Evolutionary conservation across 2,888 invertebrate genomes (phyloP).

Genomic region (Deroplatys truncata): DNA sequence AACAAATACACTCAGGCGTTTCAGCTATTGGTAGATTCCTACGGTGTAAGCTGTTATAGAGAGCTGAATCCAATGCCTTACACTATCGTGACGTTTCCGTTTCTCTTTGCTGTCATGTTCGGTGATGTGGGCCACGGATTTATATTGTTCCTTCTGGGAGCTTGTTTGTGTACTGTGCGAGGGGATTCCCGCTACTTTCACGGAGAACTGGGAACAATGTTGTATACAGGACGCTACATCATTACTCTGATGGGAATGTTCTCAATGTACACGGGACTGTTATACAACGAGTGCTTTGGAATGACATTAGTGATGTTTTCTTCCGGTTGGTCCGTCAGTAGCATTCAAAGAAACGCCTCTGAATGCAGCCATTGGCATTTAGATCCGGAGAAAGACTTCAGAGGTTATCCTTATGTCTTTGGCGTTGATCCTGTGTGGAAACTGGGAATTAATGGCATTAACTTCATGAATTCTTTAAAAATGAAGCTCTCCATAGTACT

Average conservation of each 20-base stretch:
- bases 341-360: neutral
- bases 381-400: slow-evolving; percentile 30
- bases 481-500: slow-evolving; percentile 71
- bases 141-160: slow-evolving; percentile 48
- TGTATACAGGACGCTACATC: slow-evolving; percentile 55
- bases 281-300: slow-evolving; percentile 56
- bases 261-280: slow-evolving; percentile 45
- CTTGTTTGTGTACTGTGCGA: neutral
- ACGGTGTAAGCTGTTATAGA: slow-evolving; percentile 54
- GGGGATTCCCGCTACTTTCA: neutral
- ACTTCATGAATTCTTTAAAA: slow-evolving; percentile 69
- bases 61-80: slow-evolving; percentile 66
- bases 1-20: slow-evolving; percentile 57
- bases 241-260: slow-evolving; percentile 51
- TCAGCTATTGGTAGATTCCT: slow-evolving; percentile 56
- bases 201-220: slow-evolving; percentile 50
- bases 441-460: slow-evolving; percentile 51
- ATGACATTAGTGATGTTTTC: slow-evolving; percentile 54
- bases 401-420: slow-evolving; percentile 46
- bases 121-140: slow-evolving; percentile 71
- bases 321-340: slow-evolving; percentile 42
- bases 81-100: slow-evolving; percentile 71
- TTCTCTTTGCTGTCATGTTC: slow-evolving; percentile 75
- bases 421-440: slow-evolving; percentile 57
- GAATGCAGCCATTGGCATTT: slow-evolving; percentile 24